Percentiles rank a stretch among this genome's conserved stretches.
Evolutionary conservation across 2,888 invertebrate genomes (phyloP).

Genomic region (Ophion ellenae): DNA sequence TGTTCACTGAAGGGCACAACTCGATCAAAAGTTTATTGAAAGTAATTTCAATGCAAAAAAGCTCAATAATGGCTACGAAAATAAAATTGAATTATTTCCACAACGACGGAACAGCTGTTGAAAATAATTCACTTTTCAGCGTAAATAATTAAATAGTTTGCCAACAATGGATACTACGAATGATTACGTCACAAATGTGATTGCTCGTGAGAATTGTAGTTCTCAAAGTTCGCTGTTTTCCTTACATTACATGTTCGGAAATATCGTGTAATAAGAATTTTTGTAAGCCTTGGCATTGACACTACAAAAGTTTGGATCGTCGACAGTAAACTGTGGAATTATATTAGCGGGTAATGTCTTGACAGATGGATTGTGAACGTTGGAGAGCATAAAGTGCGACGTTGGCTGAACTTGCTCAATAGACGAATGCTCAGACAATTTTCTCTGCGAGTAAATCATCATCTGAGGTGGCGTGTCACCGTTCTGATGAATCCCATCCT

Average conservation of each 20-base stretch:
- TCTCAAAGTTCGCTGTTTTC: not conserved
- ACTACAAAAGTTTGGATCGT: slow-evolving; percentile 75
- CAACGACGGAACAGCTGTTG: not conserved
- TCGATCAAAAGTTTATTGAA: too few species aligned
- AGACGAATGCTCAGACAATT: slow-evolving; percentile 71
- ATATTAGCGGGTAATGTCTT: slow-evolving; percentile 73
- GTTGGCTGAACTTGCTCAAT: slow-evolving; percentile 69
- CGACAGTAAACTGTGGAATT: slow-evolving; percentile 75
- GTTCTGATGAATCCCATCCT: slow-evolving; percentile 63
- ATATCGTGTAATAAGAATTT: slow-evolving; percentile 78
- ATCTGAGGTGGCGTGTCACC: slow-evolving; percentile 67
- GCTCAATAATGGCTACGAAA: too few species aligned
- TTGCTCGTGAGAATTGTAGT: too few species aligned
- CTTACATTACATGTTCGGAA: slow-evolving; percentile 77
- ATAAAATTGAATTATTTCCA: too few species aligned
- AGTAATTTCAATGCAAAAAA: too few species aligned
- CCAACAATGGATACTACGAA: not conserved
- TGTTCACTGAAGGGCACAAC: too few species aligned
- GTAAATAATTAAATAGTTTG: too few species aligned
- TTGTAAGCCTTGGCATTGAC: slow-evolving; percentile 77
- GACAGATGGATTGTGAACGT: slow-evolving; percentile 73
- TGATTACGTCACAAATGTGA: not conserved
- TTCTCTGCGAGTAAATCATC: slow-evolving; percentile 77
- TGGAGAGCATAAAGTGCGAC: slow-evolving; percentile 77
- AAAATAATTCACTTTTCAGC: not conserved